These are phyloP conservation scores for Chloroceryle amazona DNA, from an alignment of 2,797 vertebrate species.

Conservation along the genomic window DNA sequence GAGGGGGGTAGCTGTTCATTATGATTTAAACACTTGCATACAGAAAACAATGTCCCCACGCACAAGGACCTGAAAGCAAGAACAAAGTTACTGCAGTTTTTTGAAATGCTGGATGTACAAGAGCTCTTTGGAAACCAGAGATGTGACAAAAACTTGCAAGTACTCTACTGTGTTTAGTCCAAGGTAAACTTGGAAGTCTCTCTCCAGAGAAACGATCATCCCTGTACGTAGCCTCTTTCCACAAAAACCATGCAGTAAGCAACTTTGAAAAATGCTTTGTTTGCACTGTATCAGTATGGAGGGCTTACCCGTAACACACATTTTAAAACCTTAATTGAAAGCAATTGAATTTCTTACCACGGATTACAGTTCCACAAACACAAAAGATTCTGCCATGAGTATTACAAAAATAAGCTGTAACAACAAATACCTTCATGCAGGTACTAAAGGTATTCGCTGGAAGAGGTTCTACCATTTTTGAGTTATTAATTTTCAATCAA, in stretches of 20 bases:
- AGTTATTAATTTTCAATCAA: neutral
- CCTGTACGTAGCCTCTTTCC: neutral
- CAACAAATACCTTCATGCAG: neutral
- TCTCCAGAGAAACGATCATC: neutral
- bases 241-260: conserved; percentile 41
- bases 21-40: conserved; percentile 11
- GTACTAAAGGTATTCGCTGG: neutral
- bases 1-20: conserved; percentile 21
- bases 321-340: conserved; percentile 9
- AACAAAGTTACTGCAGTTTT: conserved; percentile 1
- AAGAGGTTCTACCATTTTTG: neutral
- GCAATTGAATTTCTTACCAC: neutral
- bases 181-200: conserved; percentile 28
- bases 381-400: neutral
- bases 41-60: neutral
- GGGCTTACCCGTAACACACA: neutral
- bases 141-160: neutral
- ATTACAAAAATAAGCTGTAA: neutral
- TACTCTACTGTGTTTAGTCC: neutral
- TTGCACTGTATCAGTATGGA: conserved; percentile 10
- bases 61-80: neutral
- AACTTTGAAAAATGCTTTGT: conserved; percentile 56
- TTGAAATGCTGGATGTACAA: neutral
- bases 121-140: neutral
- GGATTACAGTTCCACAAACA: neutral